Percentiles rank a stretch among this genome's conserved stretches.
Conservation (phyloP, 2,888 invertebrate genomes). For the Matsumyia berberina region DNA sequence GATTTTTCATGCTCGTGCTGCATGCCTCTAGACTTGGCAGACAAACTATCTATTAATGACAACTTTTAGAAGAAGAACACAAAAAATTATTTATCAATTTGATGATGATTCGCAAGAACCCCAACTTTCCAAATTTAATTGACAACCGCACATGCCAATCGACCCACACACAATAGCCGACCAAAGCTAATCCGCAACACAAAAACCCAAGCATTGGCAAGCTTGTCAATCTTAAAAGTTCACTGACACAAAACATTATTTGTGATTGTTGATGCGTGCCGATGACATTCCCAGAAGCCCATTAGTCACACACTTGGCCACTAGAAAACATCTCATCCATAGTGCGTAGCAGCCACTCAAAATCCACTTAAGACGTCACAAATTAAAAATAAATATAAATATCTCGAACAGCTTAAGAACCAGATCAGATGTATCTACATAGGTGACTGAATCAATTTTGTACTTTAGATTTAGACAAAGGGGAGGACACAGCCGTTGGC, state of each 20-base stretch:
- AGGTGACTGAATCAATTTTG: constrained; percentile 21
- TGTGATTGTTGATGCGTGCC: not conserved
- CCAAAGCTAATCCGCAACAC: not conserved
- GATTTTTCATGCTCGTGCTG: constrained; percentile 4
- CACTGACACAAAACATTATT: constrained; percentile 22
- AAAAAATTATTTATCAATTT: not conserved
- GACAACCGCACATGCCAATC: constrained; percentile 20
- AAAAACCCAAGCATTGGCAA: not conserved
- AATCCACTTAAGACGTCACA: constrained; percentile 29
- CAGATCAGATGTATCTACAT: not conserved
- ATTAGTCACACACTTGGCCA: constrained; percentile 33
- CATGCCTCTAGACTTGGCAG: not conserved
- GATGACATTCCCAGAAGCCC: constrained; percentile 11
- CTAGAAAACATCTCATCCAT: not conserved
- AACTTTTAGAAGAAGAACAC: not conserved
- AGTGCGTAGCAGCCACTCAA: constrained; percentile 16
- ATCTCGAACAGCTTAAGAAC: not conserved
- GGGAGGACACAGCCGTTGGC: constrained; percentile 21
- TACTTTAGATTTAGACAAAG: too few relatives aligned
- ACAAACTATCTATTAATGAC: too few relatives aligned
- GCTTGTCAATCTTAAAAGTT: constrained; percentile 26
- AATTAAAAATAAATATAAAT: constrained; percentile 52
- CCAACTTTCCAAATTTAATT: constrained; percentile 20
- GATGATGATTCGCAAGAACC: constrained; percentile 8
- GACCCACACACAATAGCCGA: not conserved